Base-by-base conservation (phyloP, 2,113 vertebrate species). In the Microcebus murinus region DNA sequence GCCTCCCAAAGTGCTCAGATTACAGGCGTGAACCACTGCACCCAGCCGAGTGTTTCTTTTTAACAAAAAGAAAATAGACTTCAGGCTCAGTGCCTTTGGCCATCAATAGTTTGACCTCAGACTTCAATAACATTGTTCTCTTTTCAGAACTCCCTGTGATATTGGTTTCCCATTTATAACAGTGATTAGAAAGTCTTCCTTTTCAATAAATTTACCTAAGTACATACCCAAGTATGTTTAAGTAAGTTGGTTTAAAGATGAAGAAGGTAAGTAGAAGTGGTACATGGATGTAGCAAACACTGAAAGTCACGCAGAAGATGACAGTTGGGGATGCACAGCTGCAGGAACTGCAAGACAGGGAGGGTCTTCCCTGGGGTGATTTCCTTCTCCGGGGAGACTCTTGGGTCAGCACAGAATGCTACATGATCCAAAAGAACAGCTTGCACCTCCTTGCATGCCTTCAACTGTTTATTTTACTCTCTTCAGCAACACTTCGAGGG, bases 151-250 rank as follows among this genome's bases (percentile, higher is more conserved):
- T 7, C 36, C 45, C 79, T 6, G 0, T 25, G 48, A 77, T n/a
- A 59, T 23, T 4, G 36, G 21, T 59, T 73, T 83, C 61, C 29
- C 36, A 82, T 70, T 74, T 65, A n/a, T 8, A 39, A 67, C 4
- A 68, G 23, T n/a, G 71, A 74, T 23, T 55, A n/a, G 10, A 48
- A 89, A 48, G 80, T 18, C 85, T 76, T 85, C 48, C 63, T 92
- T 86, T 92, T 57, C 29, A 55, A 48, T 39, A 68, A 63, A 14
- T 6, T 4, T 39, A 73, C 36, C 0, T 70, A 89, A 1, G 6
- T 34, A 34, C 21, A 84, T 39, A 73, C 36, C 0, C 63, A 89
- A 1, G 9, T 34, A 34, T 27, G 87, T 59, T 73, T 36, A 88
- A 80, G 63, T 67, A 83, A 65, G 14, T 34, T 85, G 57, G 70